phyloP scores from a whole-genome alignment of 2,113 vertebrate genomes.

The Mesoclemmys tuberculata region DNA sequence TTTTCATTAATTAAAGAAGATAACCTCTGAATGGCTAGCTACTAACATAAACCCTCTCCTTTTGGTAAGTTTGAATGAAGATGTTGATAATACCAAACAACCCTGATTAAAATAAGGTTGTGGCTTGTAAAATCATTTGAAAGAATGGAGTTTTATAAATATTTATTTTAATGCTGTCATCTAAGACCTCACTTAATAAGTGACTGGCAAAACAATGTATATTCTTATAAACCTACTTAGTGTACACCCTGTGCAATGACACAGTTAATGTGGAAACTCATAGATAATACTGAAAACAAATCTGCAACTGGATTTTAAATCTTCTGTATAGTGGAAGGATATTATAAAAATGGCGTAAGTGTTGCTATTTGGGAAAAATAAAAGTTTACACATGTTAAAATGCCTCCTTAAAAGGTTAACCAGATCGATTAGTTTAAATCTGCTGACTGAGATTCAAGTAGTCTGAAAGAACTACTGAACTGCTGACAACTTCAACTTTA shows the following conservation, averaged over 20 bases:
- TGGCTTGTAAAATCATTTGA: not conserved
- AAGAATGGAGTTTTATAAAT: not conserved
- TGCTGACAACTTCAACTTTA: not conserved
- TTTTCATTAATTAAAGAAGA: too few species aligned
- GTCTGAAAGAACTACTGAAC: conserved; percentile 37
- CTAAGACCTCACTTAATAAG: not conserved
- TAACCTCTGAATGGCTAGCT: not conserved
- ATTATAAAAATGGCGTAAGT: not conserved
- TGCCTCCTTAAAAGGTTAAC: not conserved
- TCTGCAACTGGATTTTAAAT: not conserved
- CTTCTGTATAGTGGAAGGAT: not conserved
- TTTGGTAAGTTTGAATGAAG: not conserved
- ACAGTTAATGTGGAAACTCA: not conserved
- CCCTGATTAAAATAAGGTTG: not conserved
- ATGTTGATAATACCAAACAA: not conserved
- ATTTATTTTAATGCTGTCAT: not conserved
- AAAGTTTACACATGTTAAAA: not conserved
- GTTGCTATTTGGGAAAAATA: not conserved
- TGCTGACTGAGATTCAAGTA: not conserved
- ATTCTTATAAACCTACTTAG: not conserved
- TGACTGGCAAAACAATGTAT: not conserved
- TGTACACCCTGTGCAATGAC: not conserved
- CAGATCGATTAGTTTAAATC: not conserved
- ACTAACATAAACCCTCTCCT: not conserved
- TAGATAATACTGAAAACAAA: not conserved